Conservation (phyloP, 2,113 vertebrate species). For the Ictalurus furcatus region DNA sequence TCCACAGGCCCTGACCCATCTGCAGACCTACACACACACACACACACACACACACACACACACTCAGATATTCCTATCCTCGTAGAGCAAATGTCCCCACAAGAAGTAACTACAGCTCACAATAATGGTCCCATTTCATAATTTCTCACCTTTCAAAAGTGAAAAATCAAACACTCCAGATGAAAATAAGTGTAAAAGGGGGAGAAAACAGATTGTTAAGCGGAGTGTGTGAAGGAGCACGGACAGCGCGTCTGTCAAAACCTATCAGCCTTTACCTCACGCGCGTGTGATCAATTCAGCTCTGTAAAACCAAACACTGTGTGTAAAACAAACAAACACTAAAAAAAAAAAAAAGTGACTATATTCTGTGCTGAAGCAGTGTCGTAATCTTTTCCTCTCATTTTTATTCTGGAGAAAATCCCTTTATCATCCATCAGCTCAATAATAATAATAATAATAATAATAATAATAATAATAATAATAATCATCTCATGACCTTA, state of each 20-base stretch:
- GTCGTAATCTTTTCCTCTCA: too few species aligned
- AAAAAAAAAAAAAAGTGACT: not conserved
- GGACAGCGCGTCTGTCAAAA: not conserved
- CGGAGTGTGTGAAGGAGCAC: not conserved
- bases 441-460: too few species aligned
- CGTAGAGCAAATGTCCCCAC: not conserved
- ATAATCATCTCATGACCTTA: not conserved
- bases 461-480: too few species aligned
- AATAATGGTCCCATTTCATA: not conserved
- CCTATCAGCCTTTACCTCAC: not conserved
- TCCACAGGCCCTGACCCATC: slow-evolving; percentile 99
- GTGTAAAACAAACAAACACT: not conserved
- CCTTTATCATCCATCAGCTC: too few species aligned
- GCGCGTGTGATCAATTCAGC: not conserved
- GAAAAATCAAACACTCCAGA: not conserved
- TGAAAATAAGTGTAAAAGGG: not conserved
- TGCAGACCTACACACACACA: slow-evolving; percentile 69
- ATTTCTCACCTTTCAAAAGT: not conserved
- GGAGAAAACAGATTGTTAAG: not conserved
- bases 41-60: not conserved
- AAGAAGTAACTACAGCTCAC: not conserved
- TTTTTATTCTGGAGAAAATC: not conserved
- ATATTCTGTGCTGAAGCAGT: too few species aligned
- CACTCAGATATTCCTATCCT: not conserved
- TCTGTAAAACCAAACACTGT: not conserved